These are phyloP conservation scores for Stenchaetothrips biformis DNA, from an alignment of 2,888 invertebrate genomes.

Conservation along the genomic window DNA sequence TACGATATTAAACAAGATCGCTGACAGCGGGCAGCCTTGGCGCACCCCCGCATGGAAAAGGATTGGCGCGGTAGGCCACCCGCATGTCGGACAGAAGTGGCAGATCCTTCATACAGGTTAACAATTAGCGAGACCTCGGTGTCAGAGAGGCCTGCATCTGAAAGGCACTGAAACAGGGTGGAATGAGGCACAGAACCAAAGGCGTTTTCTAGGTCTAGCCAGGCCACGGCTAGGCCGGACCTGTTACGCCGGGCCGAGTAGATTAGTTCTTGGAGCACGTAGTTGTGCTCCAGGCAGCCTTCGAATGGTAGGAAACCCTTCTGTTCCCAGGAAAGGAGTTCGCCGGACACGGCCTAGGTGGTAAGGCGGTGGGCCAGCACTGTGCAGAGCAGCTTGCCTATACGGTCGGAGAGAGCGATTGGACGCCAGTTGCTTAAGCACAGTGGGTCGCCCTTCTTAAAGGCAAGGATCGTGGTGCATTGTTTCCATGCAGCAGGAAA, in stretches of 20 bases:
- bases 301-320: constrained; percentile 42
- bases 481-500: constrained; percentile 32
- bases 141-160: constrained; percentile 34
- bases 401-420: constrained; percentile 39
- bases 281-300: constrained; percentile 44
- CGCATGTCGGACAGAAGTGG: constrained; percentile 30
- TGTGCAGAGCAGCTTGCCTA: constrained; percentile 38
- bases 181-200: constrained; percentile 44
- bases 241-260: constrained; percentile 36
- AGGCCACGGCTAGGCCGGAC: constrained; percentile 40
- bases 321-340: constrained; percentile 28
- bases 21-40: constrained; percentile 35
- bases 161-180: constrained; percentile 39
- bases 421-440: constrained; percentile 42
- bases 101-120: not conserved
- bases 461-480: constrained; percentile 33
- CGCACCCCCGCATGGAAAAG: constrained; percentile 36
- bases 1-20: too few relatives aligned
- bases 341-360: constrained; percentile 26
- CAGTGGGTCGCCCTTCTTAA: too few relatives aligned
- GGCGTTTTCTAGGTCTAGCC: constrained; percentile 45
- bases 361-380: constrained; percentile 29
- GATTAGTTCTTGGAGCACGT: constrained; percentile 40
- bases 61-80: constrained; percentile 36
- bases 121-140: not conserved